Conservation (phyloP, 2,888 invertebrate species). For the Leptopilina drosophilae region DNA sequence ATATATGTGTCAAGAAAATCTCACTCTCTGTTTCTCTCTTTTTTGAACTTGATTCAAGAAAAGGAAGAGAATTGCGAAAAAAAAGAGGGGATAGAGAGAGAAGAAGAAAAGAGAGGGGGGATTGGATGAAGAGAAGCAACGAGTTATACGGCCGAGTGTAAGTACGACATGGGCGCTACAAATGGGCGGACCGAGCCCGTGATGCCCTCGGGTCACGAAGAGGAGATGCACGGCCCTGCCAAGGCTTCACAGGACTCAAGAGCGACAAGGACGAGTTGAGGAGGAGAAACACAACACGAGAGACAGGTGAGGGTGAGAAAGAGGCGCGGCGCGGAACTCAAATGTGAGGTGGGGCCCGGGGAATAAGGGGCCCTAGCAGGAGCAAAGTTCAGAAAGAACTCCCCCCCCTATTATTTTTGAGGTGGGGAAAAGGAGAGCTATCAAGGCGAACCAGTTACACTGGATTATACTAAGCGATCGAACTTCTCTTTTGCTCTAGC, state of each 20-base stretch:
- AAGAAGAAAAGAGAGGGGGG: background rate
- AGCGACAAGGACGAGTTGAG: conserved; percentile 55
- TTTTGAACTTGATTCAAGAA: background rate
- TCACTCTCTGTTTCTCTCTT: background rate
- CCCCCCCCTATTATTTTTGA: too few species aligned
- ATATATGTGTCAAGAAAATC: background rate
- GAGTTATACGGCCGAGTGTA: background rate
- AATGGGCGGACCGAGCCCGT: conserved; percentile 72
- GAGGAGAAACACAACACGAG: conserved; percentile 38
- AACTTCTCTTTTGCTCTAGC: conserved; percentile 54
- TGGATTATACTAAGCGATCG: conserved; percentile 75
- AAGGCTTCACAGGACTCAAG: conserved; percentile 57
- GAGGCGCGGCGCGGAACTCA: conserved; percentile 41
- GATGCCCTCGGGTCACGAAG: conserved; percentile 72
- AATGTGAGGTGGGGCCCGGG: conserved; percentile 42
- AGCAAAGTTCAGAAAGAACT: conserved; percentile 49
- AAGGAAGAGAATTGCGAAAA: background rate
- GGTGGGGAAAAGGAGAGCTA: conserved; percentile 65
- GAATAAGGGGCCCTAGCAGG: conserved; percentile 52
- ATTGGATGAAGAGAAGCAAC: background rate
- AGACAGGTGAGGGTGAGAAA: conserved; percentile 53
- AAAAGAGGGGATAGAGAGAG: background rate
- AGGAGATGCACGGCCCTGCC: conserved; percentile 68
- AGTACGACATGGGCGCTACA: conserved; percentile 72
- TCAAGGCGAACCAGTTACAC: conserved; percentile 75